Evolutionary conservation across 2,797 vertebrate species (phyloP), one percentile per base, ranked within the genome.

Genomic region (Darevskia nairensis): DNA sequence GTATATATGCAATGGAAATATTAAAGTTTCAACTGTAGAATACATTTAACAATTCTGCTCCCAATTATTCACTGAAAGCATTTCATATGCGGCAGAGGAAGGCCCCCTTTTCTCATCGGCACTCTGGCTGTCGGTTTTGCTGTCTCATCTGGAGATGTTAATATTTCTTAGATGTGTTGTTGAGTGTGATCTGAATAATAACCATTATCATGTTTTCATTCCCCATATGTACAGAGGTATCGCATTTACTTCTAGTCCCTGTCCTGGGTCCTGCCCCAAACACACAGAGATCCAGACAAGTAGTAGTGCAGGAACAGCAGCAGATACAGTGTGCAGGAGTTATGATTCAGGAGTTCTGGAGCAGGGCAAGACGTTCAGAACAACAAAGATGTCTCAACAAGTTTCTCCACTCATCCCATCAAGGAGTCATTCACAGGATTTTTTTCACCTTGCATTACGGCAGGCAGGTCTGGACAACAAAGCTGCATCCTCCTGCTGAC

Each of bases 141-240:
- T 69, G 6, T 44, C 74, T 71, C 64, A 59, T 80, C 50, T 80
- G 32, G 69, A 78, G 6, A 50, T 83, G 44, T 39, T 88, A 83
- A 78, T 80, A 79, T 72, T 84, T 68, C 61, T 41, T 69, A 77
- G 25, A 32, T 55, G 25, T 8, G 29, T 17, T 59, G 35, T 15
- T 21, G 61, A 71, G 69, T 84, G 61, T 88, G 81, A 83, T 78
- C 44, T 32, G 74, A 88, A 88, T 84, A 77, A 68, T 55, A 88
- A 41, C 32, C 7, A 78, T 29, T 69, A 61, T 83, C 55, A 64
- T n/a, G 1, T 39, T 46, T 44, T 88, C 29, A 35, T 61, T 72
- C 21, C 39, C 27, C 50, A 61, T 79, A 29, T 35, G 19, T 55
- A 55, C 23, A 78, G 64, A 23, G 74, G 55, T 69, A 55, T 15